phyloP scores from a whole-genome alignment of 1,140 invertebrate genomes.

The Meloidogyne floridensis region DNA sequence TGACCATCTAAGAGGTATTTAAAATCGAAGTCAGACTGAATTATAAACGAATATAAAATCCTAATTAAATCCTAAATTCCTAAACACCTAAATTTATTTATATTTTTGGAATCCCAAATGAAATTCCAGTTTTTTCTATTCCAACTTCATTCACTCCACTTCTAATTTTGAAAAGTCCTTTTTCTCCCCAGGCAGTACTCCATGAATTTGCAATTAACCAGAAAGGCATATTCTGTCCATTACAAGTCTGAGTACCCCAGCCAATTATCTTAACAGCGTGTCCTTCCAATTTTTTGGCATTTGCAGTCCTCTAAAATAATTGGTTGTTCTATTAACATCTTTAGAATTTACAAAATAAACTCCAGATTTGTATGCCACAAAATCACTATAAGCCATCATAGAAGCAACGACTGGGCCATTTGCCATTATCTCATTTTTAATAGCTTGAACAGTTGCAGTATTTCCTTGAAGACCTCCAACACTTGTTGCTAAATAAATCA shows the following conservation, averaged over 20 bases:
- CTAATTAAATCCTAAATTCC: too few species aligned
- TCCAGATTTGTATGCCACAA: conserved; percentile 75
- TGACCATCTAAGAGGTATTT: too few species aligned
- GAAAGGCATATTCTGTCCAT: conserved; percentile 72
- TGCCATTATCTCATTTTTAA: conserved; percentile 79
- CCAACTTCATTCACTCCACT: conserved; percentile 81
- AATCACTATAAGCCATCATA: conserved; percentile 83
- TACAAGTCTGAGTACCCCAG: conserved; percentile 78
- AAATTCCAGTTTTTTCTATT: conserved; percentile 72
- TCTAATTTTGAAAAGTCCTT: conserved; percentile 82
- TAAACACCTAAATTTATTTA: too few species aligned
- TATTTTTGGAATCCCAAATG: too few species aligned
- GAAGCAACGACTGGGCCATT: conserved; percentile 87
- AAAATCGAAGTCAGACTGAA: too few species aligned
- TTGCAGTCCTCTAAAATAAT: too few species aligned
- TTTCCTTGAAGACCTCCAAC: not conserved
- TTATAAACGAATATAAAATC: too few species aligned
- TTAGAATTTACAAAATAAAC: conserved; percentile 72
- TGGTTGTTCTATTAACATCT: too few species aligned
- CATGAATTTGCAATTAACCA: conserved; percentile 90
- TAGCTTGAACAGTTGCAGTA: conserved; percentile 68
- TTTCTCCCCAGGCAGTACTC: conserved; percentile 78
- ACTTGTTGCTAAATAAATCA: too few species aligned
- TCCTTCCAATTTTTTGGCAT: conserved; percentile 73
- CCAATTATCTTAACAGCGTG: conserved; percentile 86